These are phyloP conservation scores for Thalassarche chlororhynchos DNA, from an alignment of 2,113 vertebrate genomes.

Conservation along the genomic window DNA sequence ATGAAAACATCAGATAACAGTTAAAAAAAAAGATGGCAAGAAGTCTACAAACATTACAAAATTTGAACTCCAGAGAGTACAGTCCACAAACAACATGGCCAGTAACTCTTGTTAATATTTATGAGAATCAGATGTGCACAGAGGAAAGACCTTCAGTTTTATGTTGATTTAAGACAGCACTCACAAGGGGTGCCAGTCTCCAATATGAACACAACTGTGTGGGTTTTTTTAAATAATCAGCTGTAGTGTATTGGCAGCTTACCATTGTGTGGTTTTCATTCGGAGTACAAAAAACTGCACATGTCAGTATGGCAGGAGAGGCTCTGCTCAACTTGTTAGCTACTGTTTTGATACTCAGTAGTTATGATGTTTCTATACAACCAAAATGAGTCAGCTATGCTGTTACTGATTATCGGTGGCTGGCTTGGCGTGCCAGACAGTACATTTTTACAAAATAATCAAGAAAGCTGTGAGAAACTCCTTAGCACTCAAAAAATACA, in stretches of 20 bases:
- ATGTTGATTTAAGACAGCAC: background rate
- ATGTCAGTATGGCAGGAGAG: background rate
- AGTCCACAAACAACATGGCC: background rate
- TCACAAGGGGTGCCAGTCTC: background rate
- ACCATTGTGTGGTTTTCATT: background rate
- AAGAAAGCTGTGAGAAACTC: background rate
- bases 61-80: background rate
- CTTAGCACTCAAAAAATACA: background rate
- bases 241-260: background rate
- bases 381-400: background rate
- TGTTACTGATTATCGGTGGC: background rate
- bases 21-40: background rate
- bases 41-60: background rate
- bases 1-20: background rate
- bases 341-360: background rate
- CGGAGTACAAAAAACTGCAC: background rate
- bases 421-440: background rate
- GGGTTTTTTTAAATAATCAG: background rate
- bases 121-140: background rate
- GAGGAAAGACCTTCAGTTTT: background rate
- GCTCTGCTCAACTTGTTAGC: background rate
- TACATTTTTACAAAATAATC: background rate
- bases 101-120: background rate
- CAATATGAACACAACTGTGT: background rate
- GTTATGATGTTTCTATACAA: background rate